phyloP scores from a whole-genome alignment of 1,140 invertebrate genomes.

The Scylla paramamosain region DNA sequence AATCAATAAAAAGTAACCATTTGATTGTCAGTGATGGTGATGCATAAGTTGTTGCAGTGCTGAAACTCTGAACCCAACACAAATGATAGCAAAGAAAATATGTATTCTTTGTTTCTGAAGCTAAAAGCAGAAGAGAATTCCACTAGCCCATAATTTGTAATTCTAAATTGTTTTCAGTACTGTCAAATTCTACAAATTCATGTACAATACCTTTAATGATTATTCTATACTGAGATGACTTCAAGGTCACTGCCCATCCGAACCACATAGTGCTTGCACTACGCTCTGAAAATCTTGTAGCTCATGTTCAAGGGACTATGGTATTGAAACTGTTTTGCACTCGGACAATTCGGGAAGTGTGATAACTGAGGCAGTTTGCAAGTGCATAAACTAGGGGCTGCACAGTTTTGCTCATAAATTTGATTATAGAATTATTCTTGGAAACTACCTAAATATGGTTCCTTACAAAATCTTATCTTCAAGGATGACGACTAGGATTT shows the following conservation, averaged over 20 bases:
- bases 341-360: neutral
- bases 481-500: too few relatives aligned
- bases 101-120: neutral
- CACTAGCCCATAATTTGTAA: neutral
- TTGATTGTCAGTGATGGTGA: neutral
- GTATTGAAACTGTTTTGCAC: neutral
- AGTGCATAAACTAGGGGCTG: neutral
- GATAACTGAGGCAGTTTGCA: neutral
- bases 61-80: neutral
- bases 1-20: neutral
- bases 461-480: too few relatives aligned
- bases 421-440: too few relatives aligned
- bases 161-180: neutral
- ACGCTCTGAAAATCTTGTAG: neutral
- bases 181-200: neutral
- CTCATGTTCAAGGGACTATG: neutral
- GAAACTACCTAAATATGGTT: too few relatives aligned
- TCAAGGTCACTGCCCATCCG: neutral
- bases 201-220: neutral
- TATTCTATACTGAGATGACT: neutral
- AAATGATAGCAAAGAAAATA: slow-evolving; percentile 7
- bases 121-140: neutral
- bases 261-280: neutral
- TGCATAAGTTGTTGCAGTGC: slow-evolving; percentile 4
- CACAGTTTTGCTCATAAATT: neutral